Base-by-base conservation (phyloP, 2,888 invertebrate species). In the Cotesia congregata region DNA sequence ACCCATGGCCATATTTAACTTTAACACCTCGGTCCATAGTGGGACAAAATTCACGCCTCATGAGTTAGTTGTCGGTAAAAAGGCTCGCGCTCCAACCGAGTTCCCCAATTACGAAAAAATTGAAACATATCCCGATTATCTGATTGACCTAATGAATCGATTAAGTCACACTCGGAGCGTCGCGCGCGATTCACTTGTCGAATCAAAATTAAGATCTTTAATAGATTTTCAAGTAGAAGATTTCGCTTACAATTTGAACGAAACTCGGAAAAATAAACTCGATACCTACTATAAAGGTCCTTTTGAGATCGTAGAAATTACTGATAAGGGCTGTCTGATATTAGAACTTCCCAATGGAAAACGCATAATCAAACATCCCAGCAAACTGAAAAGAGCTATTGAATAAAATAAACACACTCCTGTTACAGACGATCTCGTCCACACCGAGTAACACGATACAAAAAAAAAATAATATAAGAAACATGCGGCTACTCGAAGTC, bases 301-400 rank as follows among this genome's bases (percentile, higher is more conserved):
- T 7, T 72, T 40, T n/a, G 67, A 76, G 65, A 67, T 76, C 1
- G 20, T 76, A 1, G 72, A 76, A 50, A 40, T 72, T 5, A 38
- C 39, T 38, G 65, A 71, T 5, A n/a, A 70, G 3, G 50, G 70
- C 5, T 17, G 9, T 20, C 1, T 70, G 0, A 17, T 60, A 3
- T 20, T 70, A 1, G 70, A 59, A 59, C 17, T 17, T 59, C 12
- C 50, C 4, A 59, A 70, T 4, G 60, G 70, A 0, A n/a, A 50
- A 12, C 41, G 30, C 3, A 9, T 70, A 4, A 1, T 20, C 6
- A 67, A 20, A 67, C 67, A 67, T 5, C 38, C 39, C 1, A 9
- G 7, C 0, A 67, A 67, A 38, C 20, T 39, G 12, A 67, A 67
- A 38, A 5, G 1, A 20, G 67, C 72, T 3, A 30, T 30, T 30